A percentile compares a stretch with the other conserved stretches of the same genome.
phyloP scores from a whole-genome alignment of 2,888 invertebrate species.

The Sympetrum striolatum region DNA sequence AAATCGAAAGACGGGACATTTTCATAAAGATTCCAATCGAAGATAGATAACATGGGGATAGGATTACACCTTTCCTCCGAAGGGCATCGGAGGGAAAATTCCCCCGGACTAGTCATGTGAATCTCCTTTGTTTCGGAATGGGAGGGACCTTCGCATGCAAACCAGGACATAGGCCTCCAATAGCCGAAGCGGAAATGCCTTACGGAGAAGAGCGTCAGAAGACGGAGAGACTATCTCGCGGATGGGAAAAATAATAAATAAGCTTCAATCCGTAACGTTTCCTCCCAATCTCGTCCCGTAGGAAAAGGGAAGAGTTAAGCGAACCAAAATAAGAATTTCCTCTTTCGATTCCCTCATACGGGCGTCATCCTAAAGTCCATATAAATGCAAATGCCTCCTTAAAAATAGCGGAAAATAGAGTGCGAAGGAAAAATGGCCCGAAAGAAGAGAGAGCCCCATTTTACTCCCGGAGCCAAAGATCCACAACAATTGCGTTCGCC shows the following conservation, averaged over 20 bases:
- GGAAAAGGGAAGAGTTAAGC: background rate
- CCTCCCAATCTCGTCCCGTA: background rate
- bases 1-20: background rate
- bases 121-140: background rate
- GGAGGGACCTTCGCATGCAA: background rate
- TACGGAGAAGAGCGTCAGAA: background rate
- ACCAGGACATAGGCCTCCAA: background rate
- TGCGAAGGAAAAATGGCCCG: background rate
- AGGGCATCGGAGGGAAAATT: background rate
- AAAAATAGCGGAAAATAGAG: background rate
- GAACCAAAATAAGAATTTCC: background rate
- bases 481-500: background rate
- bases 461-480: background rate
- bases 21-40: background rate
- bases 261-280: background rate
- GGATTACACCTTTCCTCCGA: background rate
- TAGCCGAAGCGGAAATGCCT: background rate
- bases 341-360: background rate
- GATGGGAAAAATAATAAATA: background rate
- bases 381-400: constrained; percentile 24
- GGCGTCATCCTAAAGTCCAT: constrained; percentile 19
- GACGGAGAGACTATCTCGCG: background rate
- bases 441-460: background rate
- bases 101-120: background rate
- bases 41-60: background rate